Base-by-base conservation (phyloP, 2,113 vertebrate genomes). In the Chaenogobius annularis region DNA sequence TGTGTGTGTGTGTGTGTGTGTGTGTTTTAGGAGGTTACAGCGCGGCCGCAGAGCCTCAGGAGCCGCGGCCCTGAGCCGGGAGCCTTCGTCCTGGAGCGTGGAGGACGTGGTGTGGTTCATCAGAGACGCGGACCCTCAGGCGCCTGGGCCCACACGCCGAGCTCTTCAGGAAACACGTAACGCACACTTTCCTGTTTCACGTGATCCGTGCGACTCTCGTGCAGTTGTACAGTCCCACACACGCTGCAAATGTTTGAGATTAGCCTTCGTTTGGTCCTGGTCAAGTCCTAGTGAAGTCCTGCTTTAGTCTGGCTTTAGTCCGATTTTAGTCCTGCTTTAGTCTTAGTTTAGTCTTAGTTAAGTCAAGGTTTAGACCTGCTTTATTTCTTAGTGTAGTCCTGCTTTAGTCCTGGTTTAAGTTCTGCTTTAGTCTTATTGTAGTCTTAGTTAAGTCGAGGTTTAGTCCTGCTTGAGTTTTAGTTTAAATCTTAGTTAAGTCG, bases 151-250 rank as follows among this genome's bases (percentile, higher is more conserved):
- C 96, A 3, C 95, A 98, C 0, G 93, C 95, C 79, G 95, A 97
- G 63, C 91, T 97, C 90, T 98, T 98, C 92, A 95, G 95, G 88
- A 98, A 98, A 89, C 96, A 97, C 0, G 96, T 97, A 93, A 56
- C 46, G 35, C 0, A 3, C 66, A 15, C 0, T 46, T 46, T 22
- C 11, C 7, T n/a, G 7, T 52, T n/a, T 40, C 8, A 40, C 37
- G 8, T 40, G 5, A 5, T 7, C 3, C 2, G 37, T 40, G 5
- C 6, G 37, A 40, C 37, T 3, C 37, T 7, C 1, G 37, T 7
- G 37, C 5, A 7, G 8, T 40, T 40, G 37, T 40, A 6, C 3
- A 35, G 37, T 6, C 6, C 6, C 37, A 31, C 8, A 5, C 37
- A 40, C 37, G 5, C 8, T 40, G 37, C 37, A 40, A 40, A 40